Percentiles rank a stretch among this genome's conserved stretches.
Evolutionary conservation across 1,140 invertebrate genomes (phyloP).

Genomic region (Drosophila pectinifera): DNA sequence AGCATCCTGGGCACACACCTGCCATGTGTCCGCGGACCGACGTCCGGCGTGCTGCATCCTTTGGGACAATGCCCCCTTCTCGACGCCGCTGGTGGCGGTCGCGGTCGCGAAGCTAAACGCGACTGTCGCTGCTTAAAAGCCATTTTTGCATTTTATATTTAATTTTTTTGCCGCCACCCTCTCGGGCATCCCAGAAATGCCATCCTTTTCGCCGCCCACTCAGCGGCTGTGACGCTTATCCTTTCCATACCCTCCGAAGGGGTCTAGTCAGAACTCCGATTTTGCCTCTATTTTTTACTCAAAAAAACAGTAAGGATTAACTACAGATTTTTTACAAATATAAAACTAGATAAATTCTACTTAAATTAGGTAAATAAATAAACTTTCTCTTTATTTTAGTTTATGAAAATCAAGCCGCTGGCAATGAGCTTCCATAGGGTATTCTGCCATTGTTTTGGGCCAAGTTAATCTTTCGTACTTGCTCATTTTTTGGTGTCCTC

Average conservation of each 20-base stretch:
- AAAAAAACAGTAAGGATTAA: too few species aligned
- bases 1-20: conserved; percentile 53
- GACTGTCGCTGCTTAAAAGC: conserved; percentile 78
- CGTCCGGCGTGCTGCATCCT: conserved; percentile 26
- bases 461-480: conserved; percentile 28
- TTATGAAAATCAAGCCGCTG: too few species aligned
- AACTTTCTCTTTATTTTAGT: too few species aligned
- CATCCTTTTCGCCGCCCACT: neutral
- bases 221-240: conserved; percentile 31
- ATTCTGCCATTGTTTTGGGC: conserved; percentile 7
- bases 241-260: conserved; percentile 17
- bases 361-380: too few species aligned
- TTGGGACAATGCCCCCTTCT: neutral
- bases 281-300: too few species aligned
- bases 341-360: too few species aligned
- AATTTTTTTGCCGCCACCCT: conserved; percentile 53
- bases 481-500: conserved; percentile 39
- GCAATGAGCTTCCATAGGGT: conserved; percentile 2
- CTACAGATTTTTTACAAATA: too few species aligned
- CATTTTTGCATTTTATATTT: conserved; percentile 82
- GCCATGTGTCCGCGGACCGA: conserved; percentile 12
- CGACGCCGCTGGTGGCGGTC: too few species aligned
- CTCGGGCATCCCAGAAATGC: neutral
- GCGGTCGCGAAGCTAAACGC: conserved; percentile 52
- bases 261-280: too few species aligned